phyloP scores from a whole-genome alignment of 1,140 invertebrate species.

The Bicyclus anynana region DNA sequence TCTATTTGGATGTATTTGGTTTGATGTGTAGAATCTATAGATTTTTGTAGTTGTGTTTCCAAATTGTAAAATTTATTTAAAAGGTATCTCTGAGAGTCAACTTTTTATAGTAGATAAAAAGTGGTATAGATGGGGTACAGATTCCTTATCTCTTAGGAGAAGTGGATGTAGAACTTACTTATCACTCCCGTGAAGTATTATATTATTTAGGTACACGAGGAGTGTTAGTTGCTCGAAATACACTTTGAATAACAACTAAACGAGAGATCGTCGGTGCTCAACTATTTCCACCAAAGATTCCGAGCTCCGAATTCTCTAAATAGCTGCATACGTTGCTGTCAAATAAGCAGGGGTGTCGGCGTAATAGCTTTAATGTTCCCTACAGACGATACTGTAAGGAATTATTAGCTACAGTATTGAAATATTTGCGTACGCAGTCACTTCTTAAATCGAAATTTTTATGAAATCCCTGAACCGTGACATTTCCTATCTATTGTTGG shows the following conservation, averaged over 20 bases:
- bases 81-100: too few species aligned
- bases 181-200: neutral
- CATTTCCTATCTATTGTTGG: too few species aligned
- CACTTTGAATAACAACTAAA: slow-evolving; percentile 23
- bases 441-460: neutral
- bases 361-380: slow-evolving; percentile 29
- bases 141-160: too few species aligned
- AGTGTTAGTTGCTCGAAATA: slow-evolving; percentile 4
- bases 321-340: slow-evolving; percentile 31
- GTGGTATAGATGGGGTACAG: too few species aligned
- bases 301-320: slow-evolving; percentile 28
- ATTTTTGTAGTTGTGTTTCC: too few species aligned
- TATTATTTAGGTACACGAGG: slow-evolving; percentile 3
- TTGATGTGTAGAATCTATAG: too few species aligned
- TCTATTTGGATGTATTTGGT: too few species aligned
- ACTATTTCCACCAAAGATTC: slow-evolving; percentile 34
- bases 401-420: neutral
- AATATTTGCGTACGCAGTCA: neutral
- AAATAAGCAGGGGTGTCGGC: slow-evolving; percentile 30
- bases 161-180: too few species aligned
- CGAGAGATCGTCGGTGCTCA: slow-evolving; percentile 24
- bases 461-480: too few species aligned
- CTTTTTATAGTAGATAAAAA: too few species aligned
- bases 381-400: slow-evolving; percentile 4
- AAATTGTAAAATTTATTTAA: too few species aligned